These are phyloP conservation scores for Tychaedon coryphoeus DNA, from an alignment of 2,113 vertebrate species.

Conservation along the genomic window DNA sequence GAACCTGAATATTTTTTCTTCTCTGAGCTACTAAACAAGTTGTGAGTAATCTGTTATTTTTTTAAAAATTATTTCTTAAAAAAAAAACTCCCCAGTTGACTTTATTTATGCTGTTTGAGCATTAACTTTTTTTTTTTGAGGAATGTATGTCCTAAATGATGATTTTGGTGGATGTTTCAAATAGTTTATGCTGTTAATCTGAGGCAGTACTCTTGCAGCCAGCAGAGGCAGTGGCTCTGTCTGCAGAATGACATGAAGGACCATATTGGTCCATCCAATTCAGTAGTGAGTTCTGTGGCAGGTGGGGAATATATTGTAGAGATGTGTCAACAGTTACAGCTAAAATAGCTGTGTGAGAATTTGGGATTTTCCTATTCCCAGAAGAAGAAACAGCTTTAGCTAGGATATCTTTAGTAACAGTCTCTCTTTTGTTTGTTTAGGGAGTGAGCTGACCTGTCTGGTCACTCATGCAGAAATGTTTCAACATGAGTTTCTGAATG, in stretches of 20 bases:
- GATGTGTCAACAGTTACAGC: neutral
- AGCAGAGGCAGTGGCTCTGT: neutral
- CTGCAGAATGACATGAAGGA: neutral
- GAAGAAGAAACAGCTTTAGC: neutral
- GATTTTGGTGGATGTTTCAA: neutral
- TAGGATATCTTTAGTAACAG: neutral
- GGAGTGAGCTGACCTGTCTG: neutral
- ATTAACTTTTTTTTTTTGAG: neutral
- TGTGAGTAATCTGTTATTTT: neutral
- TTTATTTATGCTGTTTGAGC: neutral
- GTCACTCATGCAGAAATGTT: neutral
- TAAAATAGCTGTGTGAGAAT: neutral
- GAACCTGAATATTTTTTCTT: neutral
- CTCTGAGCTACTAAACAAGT: neutral
- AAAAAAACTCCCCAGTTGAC: neutral
- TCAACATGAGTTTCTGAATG: neutral
- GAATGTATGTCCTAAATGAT: accelerated
- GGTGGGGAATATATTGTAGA: neutral
- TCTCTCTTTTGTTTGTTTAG: neutral
- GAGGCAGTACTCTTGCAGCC: neutral
- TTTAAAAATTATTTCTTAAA: neutral
- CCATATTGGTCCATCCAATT: neutral
- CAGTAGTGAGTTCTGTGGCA: neutral
- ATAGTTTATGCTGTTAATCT: neutral
- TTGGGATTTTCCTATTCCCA: neutral